A percentile compares a stretch with the other conserved stretches of the same genome.
Conservation (phyloP, 1,140 invertebrate genomes). For the Hestina assimilis region DNA sequence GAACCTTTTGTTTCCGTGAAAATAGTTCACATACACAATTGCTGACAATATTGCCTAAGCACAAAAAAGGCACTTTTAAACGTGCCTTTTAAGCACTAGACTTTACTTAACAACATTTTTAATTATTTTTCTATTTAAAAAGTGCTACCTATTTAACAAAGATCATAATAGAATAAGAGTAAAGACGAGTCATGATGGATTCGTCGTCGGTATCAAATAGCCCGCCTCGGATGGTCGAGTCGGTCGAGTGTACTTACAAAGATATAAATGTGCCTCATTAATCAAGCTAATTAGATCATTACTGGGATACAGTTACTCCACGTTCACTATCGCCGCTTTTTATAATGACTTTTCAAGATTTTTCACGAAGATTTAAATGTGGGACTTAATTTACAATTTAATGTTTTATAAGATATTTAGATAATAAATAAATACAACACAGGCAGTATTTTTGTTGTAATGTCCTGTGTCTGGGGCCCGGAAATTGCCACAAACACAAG, state of each 20-base stretch:
- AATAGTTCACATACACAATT: too few relatives aligned
- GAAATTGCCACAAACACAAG: too few relatives aligned
- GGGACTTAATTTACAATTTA: neutral
- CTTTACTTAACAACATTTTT: too few relatives aligned
- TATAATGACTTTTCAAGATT: conserved; percentile 15
- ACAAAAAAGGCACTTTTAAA: too few relatives aligned
- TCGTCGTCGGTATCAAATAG: conserved; percentile 29
- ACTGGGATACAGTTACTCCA: conserved; percentile 56
- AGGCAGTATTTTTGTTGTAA: too few relatives aligned
- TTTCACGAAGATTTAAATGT: conserved; percentile 3
- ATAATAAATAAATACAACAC: too few relatives aligned
- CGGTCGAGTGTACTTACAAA: conserved; percentile 47
- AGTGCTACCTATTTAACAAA: neutral
- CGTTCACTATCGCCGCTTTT: conserved; percentile 34
- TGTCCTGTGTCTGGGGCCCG: too few relatives aligned
- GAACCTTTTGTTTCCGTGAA: too few relatives aligned
- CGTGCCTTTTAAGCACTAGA: too few relatives aligned
- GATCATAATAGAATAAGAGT: neutral
- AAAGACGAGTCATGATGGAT: conserved; percentile 24
- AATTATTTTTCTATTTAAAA: neutral
- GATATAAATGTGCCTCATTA: conserved; percentile 69
- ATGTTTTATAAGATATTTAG: too few relatives aligned
- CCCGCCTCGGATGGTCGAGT: conserved; percentile 31
- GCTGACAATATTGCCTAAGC: too few relatives aligned
- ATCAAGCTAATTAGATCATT: conserved; percentile 74